Conservation (phyloP, 2,113 vertebrate genomes). For the Perccottus glenii region DNA sequence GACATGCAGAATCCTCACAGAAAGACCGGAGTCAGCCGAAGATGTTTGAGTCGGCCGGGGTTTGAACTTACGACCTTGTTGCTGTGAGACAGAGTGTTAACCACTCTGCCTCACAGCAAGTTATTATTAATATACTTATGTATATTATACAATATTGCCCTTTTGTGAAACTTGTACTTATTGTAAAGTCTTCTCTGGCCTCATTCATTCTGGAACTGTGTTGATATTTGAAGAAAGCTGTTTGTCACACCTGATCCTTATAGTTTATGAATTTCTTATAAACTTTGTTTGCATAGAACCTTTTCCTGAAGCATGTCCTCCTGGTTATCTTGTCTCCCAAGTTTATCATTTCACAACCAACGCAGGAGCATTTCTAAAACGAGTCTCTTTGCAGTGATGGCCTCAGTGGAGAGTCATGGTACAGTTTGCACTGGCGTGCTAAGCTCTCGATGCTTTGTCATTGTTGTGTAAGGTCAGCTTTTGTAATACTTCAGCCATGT, state of each 20-base stretch:
- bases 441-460: conserved; percentile 35
- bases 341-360: not conserved
- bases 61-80: too few relatives aligned
- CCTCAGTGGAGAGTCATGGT: conserved; percentile 17
- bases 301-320: not conserved
- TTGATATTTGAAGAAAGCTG: conserved; percentile 6
- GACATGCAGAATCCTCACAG: too few relatives aligned
- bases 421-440: conserved; percentile 35
- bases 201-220: too few relatives aligned
- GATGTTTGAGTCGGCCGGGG: too few relatives aligned
- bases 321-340: not conserved
- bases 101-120: too few relatives aligned
- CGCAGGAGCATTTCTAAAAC: not conserved
- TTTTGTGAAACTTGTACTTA: too few relatives aligned
- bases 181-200: too few relatives aligned
- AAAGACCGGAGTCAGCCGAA: too few relatives aligned
- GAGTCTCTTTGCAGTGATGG: not conserved
- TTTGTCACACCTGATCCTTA: conserved; percentile 15
- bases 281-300: not conserved
- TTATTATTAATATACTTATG: too few relatives aligned
- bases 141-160: too few relatives aligned
- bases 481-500: conserved; percentile 63
- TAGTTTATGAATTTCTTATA: not conserved
- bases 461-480: conserved; percentile 50
- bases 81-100: too few relatives aligned